Percentiles rank a stretch among this genome's conserved stretches.
Conservation (phyloP, 1,140 invertebrate genomes). For the Diabrotica undecimpunctata region DNA sequence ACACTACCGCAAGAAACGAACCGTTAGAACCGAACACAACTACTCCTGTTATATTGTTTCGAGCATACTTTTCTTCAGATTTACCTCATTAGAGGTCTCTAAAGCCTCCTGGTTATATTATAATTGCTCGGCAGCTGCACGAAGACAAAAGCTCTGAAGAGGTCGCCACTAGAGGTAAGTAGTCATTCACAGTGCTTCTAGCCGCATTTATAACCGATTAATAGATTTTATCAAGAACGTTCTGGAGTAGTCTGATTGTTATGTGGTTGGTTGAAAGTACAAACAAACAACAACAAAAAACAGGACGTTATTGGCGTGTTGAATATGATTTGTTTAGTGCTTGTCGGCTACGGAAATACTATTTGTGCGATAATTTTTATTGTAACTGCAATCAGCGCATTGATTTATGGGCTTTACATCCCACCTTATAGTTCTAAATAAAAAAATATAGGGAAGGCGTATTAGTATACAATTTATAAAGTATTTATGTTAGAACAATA, state of each 20-base stretch:
- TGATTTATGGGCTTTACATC: no score
- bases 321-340: no score
- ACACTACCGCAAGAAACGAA: conserved; percentile 8
- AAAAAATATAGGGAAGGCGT: no score
- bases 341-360: no score
- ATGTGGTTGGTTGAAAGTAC: neutral
- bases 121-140: conserved; percentile 17
- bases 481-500: no score
- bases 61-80: conserved; percentile 12
- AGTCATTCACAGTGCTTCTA: conserved; percentile 11
- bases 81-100: conserved; percentile 15
- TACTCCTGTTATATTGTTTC: conserved; percentile 14
- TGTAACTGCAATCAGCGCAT: no score
- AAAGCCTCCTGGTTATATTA: conserved; percentile 16
- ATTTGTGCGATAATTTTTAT: no score
- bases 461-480: no score
- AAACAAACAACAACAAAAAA: conserved; percentile 10
- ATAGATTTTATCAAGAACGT: conserved; percentile 14
- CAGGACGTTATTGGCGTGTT: conserved; percentile 7
- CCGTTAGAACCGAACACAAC: conserved; percentile 8
- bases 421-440: no score
- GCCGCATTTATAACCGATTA: conserved; percentile 16
- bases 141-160: conserved; percentile 13
- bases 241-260: conserved; percentile 3
- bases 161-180: conserved; percentile 16